A percentile compares a stretch with the other conserved stretches of the same genome.
Conservation (phyloP, 2,113 vertebrate genomes). For the Tragelaphus scriptus region DNA sequence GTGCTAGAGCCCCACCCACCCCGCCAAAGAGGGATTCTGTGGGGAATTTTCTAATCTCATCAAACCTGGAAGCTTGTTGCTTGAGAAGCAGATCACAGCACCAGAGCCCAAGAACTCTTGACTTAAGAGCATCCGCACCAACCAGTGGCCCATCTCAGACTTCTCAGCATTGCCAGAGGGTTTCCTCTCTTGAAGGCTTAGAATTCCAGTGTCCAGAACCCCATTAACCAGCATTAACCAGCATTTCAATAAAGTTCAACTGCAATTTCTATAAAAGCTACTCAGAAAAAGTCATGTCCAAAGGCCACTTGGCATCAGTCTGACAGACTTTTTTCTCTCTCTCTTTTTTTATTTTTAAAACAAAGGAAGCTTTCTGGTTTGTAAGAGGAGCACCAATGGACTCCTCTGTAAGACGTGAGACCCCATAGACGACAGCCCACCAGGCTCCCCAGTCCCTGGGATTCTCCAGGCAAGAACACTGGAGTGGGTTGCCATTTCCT, state of each 20-base stretch:
- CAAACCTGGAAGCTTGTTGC: neutral
- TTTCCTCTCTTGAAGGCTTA: neutral
- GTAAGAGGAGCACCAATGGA: neutral
- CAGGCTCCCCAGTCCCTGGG: too few species aligned
- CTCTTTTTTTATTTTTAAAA: neutral
- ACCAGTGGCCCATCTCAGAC: accelerated
- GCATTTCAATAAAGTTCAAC: neutral
- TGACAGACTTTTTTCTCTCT: neutral
- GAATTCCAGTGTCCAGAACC: neutral
- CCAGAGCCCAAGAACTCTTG: accelerated
- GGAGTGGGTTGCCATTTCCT: too few species aligned
- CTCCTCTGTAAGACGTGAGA: neutral
- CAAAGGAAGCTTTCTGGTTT: neutral
- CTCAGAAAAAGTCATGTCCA: neutral
- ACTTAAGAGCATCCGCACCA: accelerated
- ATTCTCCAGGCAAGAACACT: too few species aligned
- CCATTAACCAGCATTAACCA: neutral
- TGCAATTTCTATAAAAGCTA: neutral
- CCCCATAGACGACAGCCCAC: too few species aligned
- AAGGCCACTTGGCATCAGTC: neutral
- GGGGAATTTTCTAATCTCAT: neutral
- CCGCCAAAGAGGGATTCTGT: neutral
- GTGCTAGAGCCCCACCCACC: neutral
- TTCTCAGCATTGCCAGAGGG: accelerated
- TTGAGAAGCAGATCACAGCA: neutral